Evolutionary conservation across 2,888 invertebrate species (phyloP), one percentile per base, ranked within the genome.

Genomic region (Diaperis boleti): DNA sequence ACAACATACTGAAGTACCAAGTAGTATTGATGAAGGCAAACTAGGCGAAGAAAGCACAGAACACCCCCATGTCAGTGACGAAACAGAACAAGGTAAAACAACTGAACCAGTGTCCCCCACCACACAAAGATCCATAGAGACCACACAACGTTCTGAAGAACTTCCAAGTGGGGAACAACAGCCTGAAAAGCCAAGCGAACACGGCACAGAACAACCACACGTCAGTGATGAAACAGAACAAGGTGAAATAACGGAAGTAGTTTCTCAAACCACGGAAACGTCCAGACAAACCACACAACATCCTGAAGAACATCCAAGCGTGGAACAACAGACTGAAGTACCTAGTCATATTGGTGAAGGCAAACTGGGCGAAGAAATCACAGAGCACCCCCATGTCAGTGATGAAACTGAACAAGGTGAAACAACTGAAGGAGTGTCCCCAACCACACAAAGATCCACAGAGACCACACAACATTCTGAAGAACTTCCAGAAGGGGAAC

Each of bases 321-420:
- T n/a, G n/a, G n/a, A 41, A 41, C 18, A 29, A 47, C 22, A 20
- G 45, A 56, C 26, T 17, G 45, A 57, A 45, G 10, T 47, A 47
- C 26, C 57, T 35, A 41, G 29, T 10, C 26, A 44, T 10, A 63
- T 69, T 26, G 10, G 37, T 54, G 59, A 59, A 29, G 55, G 55
- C 11, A 63, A 59, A 29, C 45, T 52, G 65, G 55, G 55, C 52
- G 57, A 52, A 55, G 29, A 11, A 61, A 69, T n/a, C n/a, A n/a
- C n/a, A n/a, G n/a, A n/a, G n/a, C n/a, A n/a, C n/a, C n/a, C n/a
- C n/a, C n/a, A n/a, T n/a, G n/a, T n/a, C n/a, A n/a, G n/a, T n/a
- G n/a, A n/a, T n/a, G n/a, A n/a, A 26, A 26, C 42, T 26, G 61
- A 54, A 33, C 39, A 45, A 11, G 45, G 4, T 20, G 45, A 26